Conservation (phyloP, 2,113 vertebrate genomes). For the Cynopterus brachyotis region DNA sequence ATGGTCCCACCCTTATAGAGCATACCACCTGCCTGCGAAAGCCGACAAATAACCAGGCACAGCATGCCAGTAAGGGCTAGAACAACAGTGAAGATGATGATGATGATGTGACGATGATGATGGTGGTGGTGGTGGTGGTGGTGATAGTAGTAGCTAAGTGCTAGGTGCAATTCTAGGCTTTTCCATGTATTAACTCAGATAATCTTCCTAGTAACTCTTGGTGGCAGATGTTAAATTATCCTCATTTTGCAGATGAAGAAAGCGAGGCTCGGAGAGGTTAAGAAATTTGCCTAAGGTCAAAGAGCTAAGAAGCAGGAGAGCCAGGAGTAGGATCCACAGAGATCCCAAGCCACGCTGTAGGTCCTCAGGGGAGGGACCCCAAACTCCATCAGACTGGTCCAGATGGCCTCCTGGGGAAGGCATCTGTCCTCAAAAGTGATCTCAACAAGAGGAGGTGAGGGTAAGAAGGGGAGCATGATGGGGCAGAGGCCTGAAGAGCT, state of each 20-base stretch:
- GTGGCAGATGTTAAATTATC: no score
- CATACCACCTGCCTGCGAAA: no score
- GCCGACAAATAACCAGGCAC: neutral
- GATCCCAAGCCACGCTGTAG: neutral
- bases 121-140: rapidly evolving
- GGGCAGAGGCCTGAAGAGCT: neutral
- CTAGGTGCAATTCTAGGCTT: neutral
- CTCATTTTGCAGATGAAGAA: neutral
- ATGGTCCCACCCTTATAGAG: neutral
- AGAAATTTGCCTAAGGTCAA: neutral
- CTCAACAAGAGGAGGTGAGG: neutral
- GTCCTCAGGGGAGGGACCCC: neutral
- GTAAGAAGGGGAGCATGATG: rapidly evolving
- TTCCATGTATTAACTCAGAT: rapidly evolving
- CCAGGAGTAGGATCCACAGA: neutral
- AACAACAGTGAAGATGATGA: rapidly evolving
- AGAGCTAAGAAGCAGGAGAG: neutral
- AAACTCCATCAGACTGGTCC: neutral
- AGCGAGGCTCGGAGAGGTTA: neutral
- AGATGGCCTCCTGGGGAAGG: neutral
- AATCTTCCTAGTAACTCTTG: neutral
- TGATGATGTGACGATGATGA: no score
- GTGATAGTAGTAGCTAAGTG: neutral
- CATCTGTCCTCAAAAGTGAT: neutral
- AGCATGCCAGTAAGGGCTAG: neutral